Percentiles rank a stretch among this genome's conserved stretches.
These are phyloP conservation scores for Strigamia transsilvanica DNA, from an alignment of 2,888 invertebrate genomes.

Conservation along the genomic window DNA sequence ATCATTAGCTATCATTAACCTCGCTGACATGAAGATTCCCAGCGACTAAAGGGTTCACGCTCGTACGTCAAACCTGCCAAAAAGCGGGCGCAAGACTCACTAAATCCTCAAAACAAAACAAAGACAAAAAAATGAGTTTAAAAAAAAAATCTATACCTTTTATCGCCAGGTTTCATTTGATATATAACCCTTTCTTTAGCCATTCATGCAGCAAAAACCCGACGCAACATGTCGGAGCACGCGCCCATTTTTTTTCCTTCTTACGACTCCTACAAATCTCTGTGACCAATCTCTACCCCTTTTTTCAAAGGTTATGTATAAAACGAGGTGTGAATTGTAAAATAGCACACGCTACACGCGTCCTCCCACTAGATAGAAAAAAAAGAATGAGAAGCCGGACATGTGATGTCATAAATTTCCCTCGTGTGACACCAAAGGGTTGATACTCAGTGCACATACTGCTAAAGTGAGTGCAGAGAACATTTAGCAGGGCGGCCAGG, in stretches of 20 bases:
- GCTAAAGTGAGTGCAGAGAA: conserved; percentile 15
- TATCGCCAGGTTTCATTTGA: conserved; percentile 14
- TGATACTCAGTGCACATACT: background rate
- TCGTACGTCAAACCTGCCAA: conserved; percentile 30
- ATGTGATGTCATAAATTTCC: conserved; percentile 39
- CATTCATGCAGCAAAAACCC: conserved; percentile 31
- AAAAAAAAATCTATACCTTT: conserved; percentile 2
- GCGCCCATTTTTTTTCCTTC: conserved; percentile 23
- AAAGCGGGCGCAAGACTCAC: background rate
- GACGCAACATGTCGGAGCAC: conserved; percentile 18
- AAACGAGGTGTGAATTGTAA: conserved; percentile 44
- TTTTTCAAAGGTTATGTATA: conserved; percentile 28
- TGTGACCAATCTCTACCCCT: conserved; percentile 41
- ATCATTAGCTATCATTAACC: conserved; percentile 43
- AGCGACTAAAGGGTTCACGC: conserved; percentile 34
- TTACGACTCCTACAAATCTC: background rate
- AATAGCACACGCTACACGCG: background rate
- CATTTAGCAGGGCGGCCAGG: background rate
- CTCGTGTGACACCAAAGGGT: conserved; percentile 27
- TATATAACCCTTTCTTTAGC: conserved; percentile 33
- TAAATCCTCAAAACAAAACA: background rate
- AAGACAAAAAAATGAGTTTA: background rate
- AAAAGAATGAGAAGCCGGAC: conserved; percentile 15
- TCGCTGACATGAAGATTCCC: conserved; percentile 19
- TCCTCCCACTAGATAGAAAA: background rate